A percentile compares a stretch with the other conserved stretches of the same genome.
phyloP scores from a whole-genome alignment of 2,797 vertebrate species.

The Gallirallus australis region DNA sequence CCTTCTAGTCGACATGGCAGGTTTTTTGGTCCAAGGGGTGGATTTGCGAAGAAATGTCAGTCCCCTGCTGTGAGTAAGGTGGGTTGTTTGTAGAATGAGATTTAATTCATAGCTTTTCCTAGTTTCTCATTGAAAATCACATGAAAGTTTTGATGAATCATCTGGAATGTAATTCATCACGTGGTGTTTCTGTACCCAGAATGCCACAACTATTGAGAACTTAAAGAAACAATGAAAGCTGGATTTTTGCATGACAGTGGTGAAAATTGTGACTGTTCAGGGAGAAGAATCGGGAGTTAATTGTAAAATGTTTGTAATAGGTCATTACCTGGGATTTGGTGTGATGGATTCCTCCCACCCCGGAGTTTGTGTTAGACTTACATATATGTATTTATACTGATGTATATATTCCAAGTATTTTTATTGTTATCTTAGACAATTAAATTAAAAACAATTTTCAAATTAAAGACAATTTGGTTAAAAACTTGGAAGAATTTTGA shows the following conservation, averaged over 20 bases:
- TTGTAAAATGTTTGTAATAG: background rate
- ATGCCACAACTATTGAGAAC: background rate
- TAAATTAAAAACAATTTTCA: no score
- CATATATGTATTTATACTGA: background rate
- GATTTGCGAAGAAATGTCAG: background rate
- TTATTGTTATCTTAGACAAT: background rate
- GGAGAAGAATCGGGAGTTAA: background rate
- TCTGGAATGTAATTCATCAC: background rate
- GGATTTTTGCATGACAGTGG: background rate
- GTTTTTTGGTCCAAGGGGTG: background rate
- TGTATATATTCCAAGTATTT: background rate
- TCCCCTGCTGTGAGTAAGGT: background rate
- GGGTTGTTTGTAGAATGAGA: background rate
- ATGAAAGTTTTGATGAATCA: background rate
- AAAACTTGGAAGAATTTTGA: background rate
- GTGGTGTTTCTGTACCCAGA: background rate
- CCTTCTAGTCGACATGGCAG: rapidly evolving
- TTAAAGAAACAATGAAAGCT: background rate
- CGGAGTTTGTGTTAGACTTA: background rate
- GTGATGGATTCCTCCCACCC: background rate
- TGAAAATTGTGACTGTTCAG: background rate
- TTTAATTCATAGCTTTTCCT: background rate
- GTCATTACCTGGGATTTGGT: background rate
- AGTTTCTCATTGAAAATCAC: background rate
- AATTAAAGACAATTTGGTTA: background rate